Evolutionary conservation across 2,888 invertebrate genomes (phyloP), one percentile per base, ranked within the genome.

Genomic region (Acrobasis consociella): DNA sequence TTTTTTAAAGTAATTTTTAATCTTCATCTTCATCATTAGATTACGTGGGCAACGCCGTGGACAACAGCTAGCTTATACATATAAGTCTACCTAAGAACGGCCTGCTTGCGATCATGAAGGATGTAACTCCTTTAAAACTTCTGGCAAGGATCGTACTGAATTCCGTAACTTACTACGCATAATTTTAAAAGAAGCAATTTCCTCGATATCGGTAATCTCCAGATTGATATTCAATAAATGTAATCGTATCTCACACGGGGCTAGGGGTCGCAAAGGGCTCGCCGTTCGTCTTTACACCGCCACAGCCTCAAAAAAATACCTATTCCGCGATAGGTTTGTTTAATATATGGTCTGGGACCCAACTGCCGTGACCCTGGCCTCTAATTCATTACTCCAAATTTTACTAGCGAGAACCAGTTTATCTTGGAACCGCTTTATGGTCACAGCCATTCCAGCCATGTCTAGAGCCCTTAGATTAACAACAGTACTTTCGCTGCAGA

Each of bases 351-450:
- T 8, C 31, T 49, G 11, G 31, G 16, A 9, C 22, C 37, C 22
- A 9, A 42, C 46, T 9, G 49, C 15, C 15, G 22, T 58, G 53
- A 16, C 49, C 31, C 31, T 58, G 49, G n/a, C n/a, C 31, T 42
- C 49, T 58, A 58, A 58, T 58, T 49, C 58, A 58, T 58, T 58
- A 46, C 31, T 1, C 46, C n/a, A 15, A 58, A 58, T 49, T 22
- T 58, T 49, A 46, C 42, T 58, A 46, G 42, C 58, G 17, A 51
- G 50, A 56, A 13, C 42, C 17, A 9, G 42, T 39, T 56, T 56
- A 58, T 58, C 58, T 58, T 42, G 17, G 10, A 56, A 17, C 39
- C 17, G 42, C 39, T 42, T 37, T 53, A 38, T 38, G 31, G 53
- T 53, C 53, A n/a, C n/a, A 9, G 10, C 17, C 17, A 11, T 15